A percentile compares a stretch with the other conserved stretches of the same genome.
Evolutionary conservation across 2,797 vertebrate species (phyloP).

Genomic region (Sebastes glaucus): DNA sequence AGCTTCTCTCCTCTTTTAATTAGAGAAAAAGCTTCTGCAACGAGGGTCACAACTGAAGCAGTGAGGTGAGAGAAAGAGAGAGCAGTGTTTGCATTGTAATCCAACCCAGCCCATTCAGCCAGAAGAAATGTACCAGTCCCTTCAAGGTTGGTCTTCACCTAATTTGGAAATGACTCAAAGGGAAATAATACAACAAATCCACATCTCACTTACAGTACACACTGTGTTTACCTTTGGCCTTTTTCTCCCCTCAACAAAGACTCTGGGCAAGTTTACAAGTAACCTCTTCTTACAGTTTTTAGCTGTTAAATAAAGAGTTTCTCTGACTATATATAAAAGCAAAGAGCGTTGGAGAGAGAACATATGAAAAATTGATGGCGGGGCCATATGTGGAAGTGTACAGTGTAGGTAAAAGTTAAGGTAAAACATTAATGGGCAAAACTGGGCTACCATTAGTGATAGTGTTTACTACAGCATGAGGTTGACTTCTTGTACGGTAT

Average conservation of each 20-base stretch:
- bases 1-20: constrained; percentile 75
- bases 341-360: constrained; percentile 13
- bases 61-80: constrained; percentile 31
- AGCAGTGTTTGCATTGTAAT: constrained; percentile 47
- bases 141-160: constrained; percentile 31
- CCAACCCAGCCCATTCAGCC: constrained; percentile 13
- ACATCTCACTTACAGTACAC: not conserved
- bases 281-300: not conserved
- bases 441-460: constrained; percentile 50
- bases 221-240: not conserved
- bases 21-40: constrained; percentile 77
- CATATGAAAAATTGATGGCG: constrained; percentile 59
- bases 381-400: constrained; percentile 32
- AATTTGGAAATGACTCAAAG: not conserved
- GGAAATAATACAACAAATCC: not conserved
- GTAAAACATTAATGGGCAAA: constrained; percentile 68
- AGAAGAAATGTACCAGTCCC: constrained; percentile 12
- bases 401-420: constrained; percentile 51
- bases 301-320: constrained; percentile 31
- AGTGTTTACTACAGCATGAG: constrained; percentile 32
- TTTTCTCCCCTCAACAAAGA: not conserved
- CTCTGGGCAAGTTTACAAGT: constrained; percentile 6
- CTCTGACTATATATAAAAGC: constrained; percentile 41
- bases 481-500: constrained; percentile 7
- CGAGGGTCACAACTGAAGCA: constrained; percentile 63